Evolutionary conservation across 2,888 invertebrate genomes (phyloP).

Genomic region (Carabus problematicus): DNA sequence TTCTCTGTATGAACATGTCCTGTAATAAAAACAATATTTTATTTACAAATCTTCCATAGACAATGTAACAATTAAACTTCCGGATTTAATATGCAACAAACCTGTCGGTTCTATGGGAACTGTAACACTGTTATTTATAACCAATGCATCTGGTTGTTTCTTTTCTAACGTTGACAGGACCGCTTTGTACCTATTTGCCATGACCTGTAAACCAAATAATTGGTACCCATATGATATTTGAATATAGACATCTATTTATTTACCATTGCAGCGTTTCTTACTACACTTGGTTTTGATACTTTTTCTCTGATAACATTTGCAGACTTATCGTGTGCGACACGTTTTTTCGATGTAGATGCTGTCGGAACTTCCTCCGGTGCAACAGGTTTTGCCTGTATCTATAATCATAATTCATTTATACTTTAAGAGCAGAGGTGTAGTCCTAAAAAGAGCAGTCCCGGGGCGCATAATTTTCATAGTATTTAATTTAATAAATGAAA

Average conservation of each 20-base stretch:
- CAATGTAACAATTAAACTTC: neutral
- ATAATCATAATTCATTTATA: neutral
- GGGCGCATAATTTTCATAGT: too few relatives aligned
- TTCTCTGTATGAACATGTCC: neutral
- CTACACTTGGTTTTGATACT: constrained; percentile 1
- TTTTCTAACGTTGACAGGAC: constrained; percentile 16
- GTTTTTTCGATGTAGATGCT: neutral
- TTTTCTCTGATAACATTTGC: neutral
- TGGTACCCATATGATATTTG: too few relatives aligned
- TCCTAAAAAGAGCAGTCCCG: too few relatives aligned
- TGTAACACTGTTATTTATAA: neutral
- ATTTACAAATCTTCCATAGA: neutral
- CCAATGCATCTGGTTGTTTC: constrained; percentile 12
- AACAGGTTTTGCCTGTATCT: neutral
- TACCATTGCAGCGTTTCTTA: constrained; percentile 4
- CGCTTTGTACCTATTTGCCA: constrained; percentile 27
- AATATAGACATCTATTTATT: neutral
- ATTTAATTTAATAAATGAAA: too few relatives aligned
- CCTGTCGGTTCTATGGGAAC: neutral
- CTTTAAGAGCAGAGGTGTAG: neutral
- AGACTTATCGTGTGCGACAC: neutral
- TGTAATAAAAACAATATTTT: constrained; percentile 7
- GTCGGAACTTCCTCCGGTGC: neutral
- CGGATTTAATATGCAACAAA: neutral
- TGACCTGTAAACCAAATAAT: constrained; percentile 8